These are phyloP conservation scores for Pluvialis apricaria DNA, from an alignment of 2,113 vertebrate genomes.

Conservation along the genomic window DNA sequence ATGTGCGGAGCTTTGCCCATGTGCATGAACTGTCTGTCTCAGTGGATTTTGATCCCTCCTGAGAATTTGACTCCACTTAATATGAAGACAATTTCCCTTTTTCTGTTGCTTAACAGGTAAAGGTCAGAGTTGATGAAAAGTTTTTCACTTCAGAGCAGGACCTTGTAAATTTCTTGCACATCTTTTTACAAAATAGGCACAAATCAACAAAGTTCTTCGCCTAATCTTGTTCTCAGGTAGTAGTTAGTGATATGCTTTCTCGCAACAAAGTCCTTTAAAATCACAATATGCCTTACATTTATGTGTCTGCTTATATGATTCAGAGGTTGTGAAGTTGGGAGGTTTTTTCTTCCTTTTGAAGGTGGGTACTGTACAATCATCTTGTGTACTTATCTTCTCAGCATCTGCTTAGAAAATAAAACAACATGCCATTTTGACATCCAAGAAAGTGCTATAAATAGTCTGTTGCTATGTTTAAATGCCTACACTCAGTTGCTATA, in stretches of 20 bases:
- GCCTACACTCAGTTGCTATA: constrained; percentile 63
- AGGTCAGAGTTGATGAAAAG: neutral
- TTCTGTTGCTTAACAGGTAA: neutral
- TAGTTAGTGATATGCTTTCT: neutral
- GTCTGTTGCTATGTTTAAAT: constrained; percentile 70
- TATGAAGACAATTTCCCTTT: neutral
- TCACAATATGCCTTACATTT: neutral
- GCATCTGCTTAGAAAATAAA: constrained; percentile 66
- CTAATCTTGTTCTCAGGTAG: neutral
- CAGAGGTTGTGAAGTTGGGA: neutral
- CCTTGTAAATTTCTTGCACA: neutral
- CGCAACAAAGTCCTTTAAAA: neutral
- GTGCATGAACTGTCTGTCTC: neutral
- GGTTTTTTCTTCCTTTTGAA: neutral
- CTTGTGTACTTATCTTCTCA: constrained; percentile 43
- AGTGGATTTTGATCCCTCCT: neutral
- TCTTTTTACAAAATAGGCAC: neutral
- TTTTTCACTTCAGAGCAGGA: neutral
- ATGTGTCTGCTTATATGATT: neutral
- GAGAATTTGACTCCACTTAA: neutral
- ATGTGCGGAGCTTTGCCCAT: neutral
- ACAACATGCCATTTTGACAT: constrained; percentile 56
- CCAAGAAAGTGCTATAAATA: constrained; percentile 66
- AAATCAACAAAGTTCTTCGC: neutral
- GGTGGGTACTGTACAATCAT: neutral